Evolutionary conservation across 2,113 vertebrate genomes (phyloP), one percentile per base, ranked within the genome.

Genomic region (Lampris incognitus): DNA sequence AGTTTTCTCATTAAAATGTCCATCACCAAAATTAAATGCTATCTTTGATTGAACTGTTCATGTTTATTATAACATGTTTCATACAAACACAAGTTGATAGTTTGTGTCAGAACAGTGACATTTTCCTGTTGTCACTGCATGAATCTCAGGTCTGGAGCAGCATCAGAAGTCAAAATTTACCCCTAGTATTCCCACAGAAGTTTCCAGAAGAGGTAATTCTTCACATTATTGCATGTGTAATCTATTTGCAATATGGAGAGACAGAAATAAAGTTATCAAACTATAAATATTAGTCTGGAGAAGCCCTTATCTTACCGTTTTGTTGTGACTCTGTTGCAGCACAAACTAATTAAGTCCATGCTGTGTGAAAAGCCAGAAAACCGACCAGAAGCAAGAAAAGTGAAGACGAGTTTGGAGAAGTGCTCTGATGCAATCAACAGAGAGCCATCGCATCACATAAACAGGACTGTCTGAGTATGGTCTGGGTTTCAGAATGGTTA

Each of bases 151-250:
- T 86, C 24, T 92, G 83, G 70, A 0, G 0, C 0, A 0, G 59
- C 0, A 5, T 87, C 71, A 85, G 66, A 84, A 3, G 0, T 0
- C 77, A 68, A 36, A 48, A 3, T 1, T 80, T 94, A 40, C 92
- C 92, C 0, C 0, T 2, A 4, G 4, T 74, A 1, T 93, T 94
- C 77, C n/a, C 2, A 4, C 0, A 0, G 8, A 8, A 9, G 8
- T 91, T 91, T 88, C 0, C 1, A 5, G 2, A 56, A 46, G 92
- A 93, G 90, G 94, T 94, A 86, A 1, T 52, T 73, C 10, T 42
- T 36, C 3, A 5, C 52, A 2, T 74, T 76, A 5, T 48, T 3
- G 7, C n/a, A 39, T 59, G 4, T 39, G 68, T 1, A 39, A 59
- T 40, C 1, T 59, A 9, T 10, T 59, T 40, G 44, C 44, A 46